phyloP scores from a whole-genome alignment of 2,888 invertebrate genomes.

The Ophonus ardosiacus region DNA sequence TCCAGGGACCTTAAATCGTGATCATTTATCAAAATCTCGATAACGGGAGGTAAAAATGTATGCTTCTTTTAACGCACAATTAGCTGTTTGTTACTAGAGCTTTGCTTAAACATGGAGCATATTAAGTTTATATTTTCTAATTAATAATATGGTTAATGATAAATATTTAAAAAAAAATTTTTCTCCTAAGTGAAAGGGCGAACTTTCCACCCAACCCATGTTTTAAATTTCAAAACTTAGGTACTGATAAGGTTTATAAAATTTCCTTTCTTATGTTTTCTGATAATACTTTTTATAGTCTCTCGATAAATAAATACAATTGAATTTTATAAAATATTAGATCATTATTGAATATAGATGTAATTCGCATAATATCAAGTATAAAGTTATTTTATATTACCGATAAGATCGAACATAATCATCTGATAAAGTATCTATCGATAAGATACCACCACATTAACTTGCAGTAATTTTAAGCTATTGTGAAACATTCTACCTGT shows the following conservation, averaged over 20 bases:
- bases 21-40: too few relatives aligned
- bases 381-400: conserved; percentile 20
- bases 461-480: neutral
- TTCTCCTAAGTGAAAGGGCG: too few relatives aligned
- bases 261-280: neutral
- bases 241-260: neutral
- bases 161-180: too few relatives aligned
- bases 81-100: too few relatives aligned
- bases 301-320: neutral
- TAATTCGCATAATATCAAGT: neutral
- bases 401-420: conserved; percentile 1
- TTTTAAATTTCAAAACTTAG: too few relatives aligned
- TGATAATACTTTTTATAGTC: neutral
- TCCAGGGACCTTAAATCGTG: too few relatives aligned
- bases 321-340: neutral
- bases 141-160: too few relatives aligned
- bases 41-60: too few relatives aligned
- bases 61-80: too few relatives aligned
- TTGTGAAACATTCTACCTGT: neutral
- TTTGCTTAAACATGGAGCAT: too few relatives aligned
- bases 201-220: too few relatives aligned
- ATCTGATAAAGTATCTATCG: conserved; percentile 29
- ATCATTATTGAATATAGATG: neutral
- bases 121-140: too few relatives aligned
- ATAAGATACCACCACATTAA: neutral